Base-by-base conservation (phyloP, 2,888 invertebrate genomes). In the Agapostemon virescens region DNA sequence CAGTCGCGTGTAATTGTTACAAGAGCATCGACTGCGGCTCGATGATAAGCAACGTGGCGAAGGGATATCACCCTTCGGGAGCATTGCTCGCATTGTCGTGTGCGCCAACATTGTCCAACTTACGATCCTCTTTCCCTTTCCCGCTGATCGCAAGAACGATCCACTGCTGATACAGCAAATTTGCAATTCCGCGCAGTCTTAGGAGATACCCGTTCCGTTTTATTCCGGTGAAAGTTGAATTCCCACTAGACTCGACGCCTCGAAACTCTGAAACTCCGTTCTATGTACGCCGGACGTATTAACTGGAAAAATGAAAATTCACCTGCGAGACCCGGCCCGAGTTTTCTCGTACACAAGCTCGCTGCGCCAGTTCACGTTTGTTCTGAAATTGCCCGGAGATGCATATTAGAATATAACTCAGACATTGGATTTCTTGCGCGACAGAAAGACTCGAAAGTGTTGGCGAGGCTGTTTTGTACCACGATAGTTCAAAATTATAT, bases 1-100 rank as follows among this genome's bases (percentile, higher is more conserved):
- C 15, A 15, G 61, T 23, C 52, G 71, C 61, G 67, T 69, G 42
- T 77, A 77, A 80, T 73, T 69, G 69, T 66, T 69, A 64, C 68
- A 42, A 66, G 45, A 73, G 58, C 69, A 42, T 66, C 40, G 49
- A 69, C 63, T 42, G 79, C 38, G 45, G 55, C 45, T 26, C 38
- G 49, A 40, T 7, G 77, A 67, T 73, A 77, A 80, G 66, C 69
- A 15, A 36, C 26, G 17, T 0, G 2, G 33, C 36, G 20, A 58
- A 30, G 61, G 33, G 30, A 9, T 17, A 15, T 11, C 26, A 20
- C 15, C 55, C 72, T 69, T 30, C 23, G 9, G 2, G n/a, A 33
- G 40, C 70, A 64, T 76, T 30, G 70, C 20, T 64, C 40, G 69
- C 45, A n/a, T 61, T 30, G 64, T 55, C 55, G 36, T 26, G 9